phyloP scores from a whole-genome alignment of 2,113 vertebrate species.

The Cervus canadensis region DNA sequence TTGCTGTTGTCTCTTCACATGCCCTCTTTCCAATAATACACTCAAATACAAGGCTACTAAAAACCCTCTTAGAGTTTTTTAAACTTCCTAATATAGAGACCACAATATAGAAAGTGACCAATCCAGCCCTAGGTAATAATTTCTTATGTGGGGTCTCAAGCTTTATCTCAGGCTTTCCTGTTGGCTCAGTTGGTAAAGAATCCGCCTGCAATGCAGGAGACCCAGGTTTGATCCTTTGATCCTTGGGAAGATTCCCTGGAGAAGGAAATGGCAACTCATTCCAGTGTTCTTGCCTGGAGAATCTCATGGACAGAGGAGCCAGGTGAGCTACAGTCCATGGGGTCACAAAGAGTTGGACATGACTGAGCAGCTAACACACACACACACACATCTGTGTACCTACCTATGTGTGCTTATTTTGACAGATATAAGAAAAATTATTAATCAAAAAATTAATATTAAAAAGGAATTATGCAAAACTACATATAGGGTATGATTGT shows the following conservation, averaged over 20 bases:
- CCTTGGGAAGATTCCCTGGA: neutral
- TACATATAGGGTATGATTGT: neutral
- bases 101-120: neutral
- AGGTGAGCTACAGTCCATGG: neutral
- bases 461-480: neutral
- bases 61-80: neutral
- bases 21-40: neutral
- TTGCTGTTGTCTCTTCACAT: neutral
- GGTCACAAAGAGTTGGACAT: neutral
- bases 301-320: neutral
- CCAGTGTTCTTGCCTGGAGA: neutral
- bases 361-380: neutral
- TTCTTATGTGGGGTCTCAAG: neutral
- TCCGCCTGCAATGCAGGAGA: neutral
- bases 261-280: neutral
- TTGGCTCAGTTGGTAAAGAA: neutral
- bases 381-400: neutral
- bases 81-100: neutral
- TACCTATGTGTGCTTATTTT: neutral
- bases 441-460: neutral
- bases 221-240: neutral
- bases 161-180: neutral
- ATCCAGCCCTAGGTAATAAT: neutral
- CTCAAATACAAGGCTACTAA: neutral
- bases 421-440: neutral